Evolutionary conservation across 2,888 invertebrate species (phyloP).

Genomic region (Clitarchus hookeri): DNA sequence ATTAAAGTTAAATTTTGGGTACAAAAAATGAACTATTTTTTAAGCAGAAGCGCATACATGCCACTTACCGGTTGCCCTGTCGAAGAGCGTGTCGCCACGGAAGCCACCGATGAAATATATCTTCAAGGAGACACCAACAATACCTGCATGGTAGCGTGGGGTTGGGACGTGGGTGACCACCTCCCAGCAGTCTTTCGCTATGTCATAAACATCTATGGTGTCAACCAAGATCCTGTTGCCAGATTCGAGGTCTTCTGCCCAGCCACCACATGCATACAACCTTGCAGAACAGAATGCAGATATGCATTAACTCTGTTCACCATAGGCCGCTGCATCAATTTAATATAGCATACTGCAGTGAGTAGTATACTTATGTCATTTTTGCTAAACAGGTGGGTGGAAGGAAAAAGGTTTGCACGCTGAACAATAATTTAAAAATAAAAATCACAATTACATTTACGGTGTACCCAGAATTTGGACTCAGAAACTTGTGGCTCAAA

Average conservation of each 20-base stretch:
- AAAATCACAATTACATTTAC: too few relatives aligned
- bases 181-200: slow-evolving; percentile 62
- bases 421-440: too few relatives aligned
- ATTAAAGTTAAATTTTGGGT: too few relatives aligned
- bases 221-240: slow-evolving; percentile 62
- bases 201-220: slow-evolving; percentile 68
- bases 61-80: slow-evolving; percentile 61
- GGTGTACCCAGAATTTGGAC: too few relatives aligned
- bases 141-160: slow-evolving; percentile 70
- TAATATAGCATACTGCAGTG: too few relatives aligned
- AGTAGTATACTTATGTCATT: too few relatives aligned
- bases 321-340: too few relatives aligned
- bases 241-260: slow-evolving; percentile 56
- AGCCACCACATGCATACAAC: slow-evolving; percentile 69
- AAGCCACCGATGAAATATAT: slow-evolving; percentile 74
- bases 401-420: too few relatives aligned
- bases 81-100: slow-evolving; percentile 68
- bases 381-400: too few relatives aligned
- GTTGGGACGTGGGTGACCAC: slow-evolving; percentile 66
- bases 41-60: background rate
- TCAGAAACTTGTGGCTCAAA: too few relatives aligned
- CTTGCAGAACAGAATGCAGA: slow-evolving; percentile 44
- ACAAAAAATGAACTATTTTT: background rate
- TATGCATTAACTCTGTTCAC: too few relatives aligned
- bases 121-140: slow-evolving; percentile 63